Evolutionary conservation across 2,888 invertebrate genomes (phyloP).

Genomic region (Melanophora roralis): DNA sequence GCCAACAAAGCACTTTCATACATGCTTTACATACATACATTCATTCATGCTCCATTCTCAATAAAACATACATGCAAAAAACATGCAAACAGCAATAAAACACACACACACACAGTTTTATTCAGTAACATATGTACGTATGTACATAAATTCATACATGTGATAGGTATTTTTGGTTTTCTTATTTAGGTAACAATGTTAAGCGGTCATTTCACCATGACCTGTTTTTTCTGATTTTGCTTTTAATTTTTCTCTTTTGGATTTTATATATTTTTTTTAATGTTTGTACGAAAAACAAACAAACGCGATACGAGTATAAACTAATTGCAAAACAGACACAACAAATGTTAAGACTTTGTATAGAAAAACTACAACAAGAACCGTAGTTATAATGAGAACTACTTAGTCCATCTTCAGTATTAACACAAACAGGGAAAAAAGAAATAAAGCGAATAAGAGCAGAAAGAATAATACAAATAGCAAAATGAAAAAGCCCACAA

Average conservation of each 20-base stretch:
- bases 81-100: neutral
- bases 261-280: neutral
- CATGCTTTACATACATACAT: neutral
- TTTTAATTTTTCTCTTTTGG: conserved; percentile 23
- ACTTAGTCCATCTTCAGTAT: conserved; percentile 54
- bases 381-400: conserved; percentile 39
- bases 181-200: conserved; percentile 60
- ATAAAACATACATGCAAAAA: neutral
- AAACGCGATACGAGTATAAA: too few species aligned
- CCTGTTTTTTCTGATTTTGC: conserved; percentile 54
- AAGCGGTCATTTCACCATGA: conserved; percentile 63
- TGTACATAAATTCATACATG: neutral
- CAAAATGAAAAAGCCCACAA: conserved; percentile 35
- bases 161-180: conserved; percentile 8
- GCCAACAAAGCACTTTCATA: conserved; percentile 1
- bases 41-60: neutral
- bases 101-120: neutral
- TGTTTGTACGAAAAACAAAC: conserved; percentile 28
- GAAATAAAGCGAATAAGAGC: neutral
- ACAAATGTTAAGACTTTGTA: conserved; percentile 3
- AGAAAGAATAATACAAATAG: conserved; percentile 21
- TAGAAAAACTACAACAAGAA: conserved; percentile 27
- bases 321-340: conserved; percentile 47
- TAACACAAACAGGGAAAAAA: neutral
- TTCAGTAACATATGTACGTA: neutral